These are phyloP conservation scores for Volucella inflata DNA, from an alignment of 2,888 invertebrate species.

Conservation along the genomic window DNA sequence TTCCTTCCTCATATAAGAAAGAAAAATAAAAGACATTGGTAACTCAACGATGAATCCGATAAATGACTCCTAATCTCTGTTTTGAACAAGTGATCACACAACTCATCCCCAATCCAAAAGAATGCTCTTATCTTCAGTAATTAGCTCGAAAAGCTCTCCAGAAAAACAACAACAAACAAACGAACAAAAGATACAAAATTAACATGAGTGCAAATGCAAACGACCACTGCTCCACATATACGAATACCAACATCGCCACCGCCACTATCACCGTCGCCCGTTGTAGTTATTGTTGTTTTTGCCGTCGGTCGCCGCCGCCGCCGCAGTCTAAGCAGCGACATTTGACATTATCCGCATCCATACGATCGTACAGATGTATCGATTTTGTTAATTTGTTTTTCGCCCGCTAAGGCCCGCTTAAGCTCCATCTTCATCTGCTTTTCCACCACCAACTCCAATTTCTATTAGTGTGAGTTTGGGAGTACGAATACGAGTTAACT, in stretches of 20 bases:
- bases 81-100: constrained; percentile 22
- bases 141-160: constrained; percentile 29
- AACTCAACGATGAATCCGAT: neutral
- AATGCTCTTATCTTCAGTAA: constrained; percentile 37
- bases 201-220: neutral
- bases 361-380: constrained; percentile 55
- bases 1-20: too few relatives aligned
- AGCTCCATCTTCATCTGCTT: constrained; percentile 7
- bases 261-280: neutral
- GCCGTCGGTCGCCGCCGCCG: neutral
- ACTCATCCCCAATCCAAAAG: constrained; percentile 12
- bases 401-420: constrained; percentile 31
- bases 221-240: constrained; percentile 36
- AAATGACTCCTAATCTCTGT: constrained; percentile 11
- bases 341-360: constrained; percentile 28
- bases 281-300: neutral
- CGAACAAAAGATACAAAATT: constrained; percentile 19
- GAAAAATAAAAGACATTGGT: neutral
- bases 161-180: constrained; percentile 16
- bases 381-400: constrained; percentile 69
- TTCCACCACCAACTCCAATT: neutral
- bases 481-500: neutral
- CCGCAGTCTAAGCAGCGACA: constrained; percentile 16
- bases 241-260: neutral
- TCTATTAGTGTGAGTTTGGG: neutral